These are phyloP conservation scores for Drosophila suzukii DNA, from an alignment of 1,140 invertebrate genomes.

Conservation along the genomic window DNA sequence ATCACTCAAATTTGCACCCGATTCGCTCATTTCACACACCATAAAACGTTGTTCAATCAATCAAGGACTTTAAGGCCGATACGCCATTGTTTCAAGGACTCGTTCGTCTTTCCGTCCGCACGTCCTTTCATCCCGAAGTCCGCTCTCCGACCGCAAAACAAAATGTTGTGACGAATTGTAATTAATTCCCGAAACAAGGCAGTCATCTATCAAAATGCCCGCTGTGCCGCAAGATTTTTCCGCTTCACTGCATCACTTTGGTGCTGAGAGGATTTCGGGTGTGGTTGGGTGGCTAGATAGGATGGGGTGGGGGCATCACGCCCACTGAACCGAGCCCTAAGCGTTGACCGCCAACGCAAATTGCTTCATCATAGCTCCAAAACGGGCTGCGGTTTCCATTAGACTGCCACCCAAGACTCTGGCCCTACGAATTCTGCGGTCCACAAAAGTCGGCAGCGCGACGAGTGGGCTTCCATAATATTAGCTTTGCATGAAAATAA, in stretches of 20 bases:
- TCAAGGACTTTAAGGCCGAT: constrained; percentile 61
- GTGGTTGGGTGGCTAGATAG: constrained; percentile 10
- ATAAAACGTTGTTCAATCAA: constrained; percentile 79
- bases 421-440: constrained; percentile 14
- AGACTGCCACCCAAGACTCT: constrained; percentile 44
- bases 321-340: constrained; percentile 57
- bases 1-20: constrained; percentile 78
- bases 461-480: constrained; percentile 55
- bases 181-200: constrained; percentile 84
- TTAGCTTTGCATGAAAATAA: constrained; percentile 75
- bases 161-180: constrained; percentile 84
- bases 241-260: constrained; percentile 59
- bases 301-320: constrained; percentile 23
- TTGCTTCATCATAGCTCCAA: constrained; percentile 79
- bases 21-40: constrained; percentile 78
- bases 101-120: constrained; percentile 14
- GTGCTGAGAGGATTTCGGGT: constrained; percentile 23
- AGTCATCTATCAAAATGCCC: constrained; percentile 82
- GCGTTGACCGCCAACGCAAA: constrained; percentile 62
- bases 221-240: constrained; percentile 75
- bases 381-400: constrained; percentile 80
- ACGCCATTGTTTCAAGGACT: constrained; percentile 62
- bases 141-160: constrained; percentile 70
- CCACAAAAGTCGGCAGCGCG: not conserved
- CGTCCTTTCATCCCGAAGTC: constrained; percentile 17